Evolutionary conservation across 2,888 invertebrate genomes (phyloP), one percentile per base, ranked within the genome.

Genomic region (Apotomis capreana): DNA sequence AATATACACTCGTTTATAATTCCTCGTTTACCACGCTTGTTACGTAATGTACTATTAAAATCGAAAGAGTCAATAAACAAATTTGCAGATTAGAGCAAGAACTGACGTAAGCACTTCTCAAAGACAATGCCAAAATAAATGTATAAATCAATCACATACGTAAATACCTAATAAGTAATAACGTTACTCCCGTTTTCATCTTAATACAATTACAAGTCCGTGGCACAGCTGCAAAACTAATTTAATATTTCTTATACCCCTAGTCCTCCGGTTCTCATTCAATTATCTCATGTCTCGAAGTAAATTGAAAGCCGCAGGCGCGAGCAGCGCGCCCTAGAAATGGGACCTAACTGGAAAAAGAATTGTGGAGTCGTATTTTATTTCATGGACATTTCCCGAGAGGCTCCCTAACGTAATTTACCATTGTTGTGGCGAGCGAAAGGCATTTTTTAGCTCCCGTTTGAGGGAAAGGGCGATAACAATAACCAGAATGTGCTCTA

Each of bases 271-370:
- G 44, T 40, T 63, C 44, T 60, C 54, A 70, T 70, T 60, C 52
- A 70, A 65, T 65, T 70, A 70, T 52, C 36, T 44, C 37, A 44
- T 36, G 15, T 36, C 58, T 12, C 55, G 36, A 54, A 65, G 44
- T 13, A 69, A 69, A 60, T 65, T 65, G 65, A 65, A 65, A 60
- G 54, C 54, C 46, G 54, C 65, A 58, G 59, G 68, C 46, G 5
- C 44, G 60, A 5, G 49, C 46, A 46, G 46, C 10, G 36, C 46
- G 46, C 46, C 26, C 46, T 26, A 60, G 26, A 52, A 64, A 52
- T 36, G 57, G 12, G 37, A 64, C 26, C 51, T 58, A 46, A 52
- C 44, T 52, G 52, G 52, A 64, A 59, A 69, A 63, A 52, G 51
- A n/a, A 63, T 59, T 63, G 69, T 59, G 58, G 51, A 40, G 40